Evolutionary conservation across 2,888 invertebrate species (phyloP).

Genomic region (Ochropleura leucogaster): DNA sequence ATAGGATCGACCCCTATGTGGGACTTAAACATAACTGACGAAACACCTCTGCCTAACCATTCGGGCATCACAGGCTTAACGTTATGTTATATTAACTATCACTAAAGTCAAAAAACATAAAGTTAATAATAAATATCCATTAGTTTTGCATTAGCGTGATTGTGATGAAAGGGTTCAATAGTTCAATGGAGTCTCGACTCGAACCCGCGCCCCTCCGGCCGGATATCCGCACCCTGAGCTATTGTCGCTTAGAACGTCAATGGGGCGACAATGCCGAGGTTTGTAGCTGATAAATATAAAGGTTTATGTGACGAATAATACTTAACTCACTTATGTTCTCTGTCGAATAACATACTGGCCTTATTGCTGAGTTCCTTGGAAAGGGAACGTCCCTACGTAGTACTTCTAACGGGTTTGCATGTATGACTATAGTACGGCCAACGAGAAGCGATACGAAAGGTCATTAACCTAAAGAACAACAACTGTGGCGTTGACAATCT

Average conservation of each 20-base stretch:
- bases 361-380: too few species aligned
- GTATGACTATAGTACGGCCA: too few species aligned
- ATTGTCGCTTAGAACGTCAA: constrained; percentile 48
- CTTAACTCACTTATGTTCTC: background rate
- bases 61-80: too few species aligned
- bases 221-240: constrained; percentile 62
- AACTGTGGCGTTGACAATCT: too few species aligned
- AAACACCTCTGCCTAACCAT: too few species aligned
- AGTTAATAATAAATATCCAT: constrained; percentile 51
- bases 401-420: too few species aligned
- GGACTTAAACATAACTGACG: too few species aligned
- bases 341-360: background rate
- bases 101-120: constrained; percentile 27
- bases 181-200: constrained; percentile 47
- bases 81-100: too few species aligned
- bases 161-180: constrained; percentile 53
- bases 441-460: too few species aligned
- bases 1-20: too few species aligned
- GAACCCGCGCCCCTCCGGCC: constrained; percentile 57
- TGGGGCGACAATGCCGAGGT: constrained; percentile 37
- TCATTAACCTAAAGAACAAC: too few species aligned
- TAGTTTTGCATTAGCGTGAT: constrained; percentile 56
- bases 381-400: too few species aligned
- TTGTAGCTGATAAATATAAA: constrained; percentile 31
- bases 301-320: constrained; percentile 5